Evolutionary conservation across 2,797 vertebrate genomes (phyloP), one percentile per base, ranked within the genome.

Genomic region (Stomatorhinus walkeri): DNA sequence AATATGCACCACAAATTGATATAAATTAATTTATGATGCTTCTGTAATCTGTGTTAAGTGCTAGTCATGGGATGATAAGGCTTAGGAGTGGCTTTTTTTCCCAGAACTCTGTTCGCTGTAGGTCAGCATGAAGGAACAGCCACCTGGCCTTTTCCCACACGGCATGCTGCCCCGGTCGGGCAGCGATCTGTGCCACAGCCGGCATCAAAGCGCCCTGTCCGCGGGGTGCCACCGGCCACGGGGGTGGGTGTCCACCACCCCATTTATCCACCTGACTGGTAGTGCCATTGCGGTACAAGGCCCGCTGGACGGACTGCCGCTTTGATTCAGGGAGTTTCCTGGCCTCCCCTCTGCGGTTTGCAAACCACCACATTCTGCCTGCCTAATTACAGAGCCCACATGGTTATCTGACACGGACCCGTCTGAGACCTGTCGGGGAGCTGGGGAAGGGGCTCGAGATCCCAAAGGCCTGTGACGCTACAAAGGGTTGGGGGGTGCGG

Each of bases 361-460:
- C 10, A 48, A 68, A 64, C 56, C 36, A 48, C 87, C 43, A 14
- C 56, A 59, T 43, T 54, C 19, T 5, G 43, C 22, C 48, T 6
- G 46, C 59, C 88, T 89, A 87, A 89, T 86, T 89, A 76, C 72
- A 86, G 88, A 64, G n/a, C 28, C 24, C 88, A 28, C 84, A 43
- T 89, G 84, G 28, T 36, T 51, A 68, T 54, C 43, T 72, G 88
- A 89, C 61, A 61, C 28, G n/a, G 24, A 36, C 48, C 24, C 32
- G 28, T 89, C 61, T 72, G 61, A 84, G 61, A 68, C 40, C 64
- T 49, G 59, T 48, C 7, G 32, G 49, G 61, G 22, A 40, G 81
- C 28, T 72, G 76, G 40, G 40, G 40, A 81, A 19, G 16, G 76
- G 76, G 19, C 36, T 46, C 36, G 4, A 87, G 32, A 76, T 85